phyloP scores from a whole-genome alignment of 1,140 invertebrate species.

The Leptinotarsa undecemlineata region DNA sequence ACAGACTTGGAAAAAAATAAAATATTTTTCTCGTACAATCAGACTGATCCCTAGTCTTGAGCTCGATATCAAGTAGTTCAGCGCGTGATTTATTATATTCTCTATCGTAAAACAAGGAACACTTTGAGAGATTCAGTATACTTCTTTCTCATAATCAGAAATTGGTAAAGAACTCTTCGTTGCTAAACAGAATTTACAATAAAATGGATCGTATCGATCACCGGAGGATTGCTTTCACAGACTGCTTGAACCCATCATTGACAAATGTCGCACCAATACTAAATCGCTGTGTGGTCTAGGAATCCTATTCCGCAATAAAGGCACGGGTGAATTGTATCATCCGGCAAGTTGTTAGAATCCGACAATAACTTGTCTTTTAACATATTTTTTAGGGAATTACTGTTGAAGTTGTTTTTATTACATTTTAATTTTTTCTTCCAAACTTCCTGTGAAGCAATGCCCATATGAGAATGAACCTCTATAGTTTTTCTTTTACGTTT shows the following conservation, averaged over 20 bases:
- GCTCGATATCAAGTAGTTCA: not conserved
- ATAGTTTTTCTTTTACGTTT: not conserved
- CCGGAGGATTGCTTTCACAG: not conserved
- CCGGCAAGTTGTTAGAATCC: not conserved
- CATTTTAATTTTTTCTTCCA: not conserved
- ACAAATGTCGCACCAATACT: not conserved
- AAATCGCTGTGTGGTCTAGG: not conserved
- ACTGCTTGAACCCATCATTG: not conserved
- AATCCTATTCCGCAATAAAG: not conserved
- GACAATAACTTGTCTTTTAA: not conserved
- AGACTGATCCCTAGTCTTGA: too few relatives aligned
- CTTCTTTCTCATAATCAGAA: too few relatives aligned
- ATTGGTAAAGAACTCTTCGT: not conserved
- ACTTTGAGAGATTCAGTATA: too few relatives aligned
- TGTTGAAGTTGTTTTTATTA: not conserved
- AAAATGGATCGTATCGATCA: not conserved
- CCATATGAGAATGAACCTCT: not conserved
- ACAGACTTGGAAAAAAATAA: too few relatives aligned
- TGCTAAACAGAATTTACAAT: conserved; percentile 11
- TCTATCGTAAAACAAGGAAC: not conserved
- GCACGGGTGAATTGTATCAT: not conserved
- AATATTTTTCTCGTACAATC: too few relatives aligned
- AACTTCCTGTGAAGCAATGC: not conserved
- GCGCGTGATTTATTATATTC: not conserved
- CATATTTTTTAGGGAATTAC: not conserved